Evolutionary conservation across 2,797 vertebrate genomes (phyloP), one percentile per base, ranked within the genome.

Genomic region (Schizopygopsis pylzovi): DNA sequence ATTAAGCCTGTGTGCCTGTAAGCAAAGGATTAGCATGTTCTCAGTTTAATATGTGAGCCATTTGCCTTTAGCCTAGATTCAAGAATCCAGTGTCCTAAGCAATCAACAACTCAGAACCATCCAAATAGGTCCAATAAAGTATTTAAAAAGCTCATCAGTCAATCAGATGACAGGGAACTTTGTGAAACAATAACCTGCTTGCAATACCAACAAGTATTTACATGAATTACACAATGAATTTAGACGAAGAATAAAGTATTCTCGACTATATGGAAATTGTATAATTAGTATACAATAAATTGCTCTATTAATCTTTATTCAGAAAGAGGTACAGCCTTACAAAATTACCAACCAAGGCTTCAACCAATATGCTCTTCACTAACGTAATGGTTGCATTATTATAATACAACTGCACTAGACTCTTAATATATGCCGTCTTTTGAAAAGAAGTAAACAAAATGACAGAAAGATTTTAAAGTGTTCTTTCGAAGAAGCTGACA

Each of bases 91-190:
- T 18, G 8, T 80, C 15, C 52, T 41, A 12, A 65, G 59, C 22
- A 85, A 81, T 85, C 79, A 85, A 39, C 84, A 85, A 67, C 70
- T 54, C 6, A 22, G 52, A 65, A 59, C 11, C 25, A 18, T 67
- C 56, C 59, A 81, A 87, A 84, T 37, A 86, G 78, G 79, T 54
- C 63, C 80, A 25, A 85, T 87, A 86, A 90, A 87, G 54, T 18
- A 7, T 54, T 65, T 65, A 81, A 86, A 87, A 85, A 80, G 54
- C 89, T 65, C 49, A 68, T 20, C 4, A 52, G 71, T 37, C 52
- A 54, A 73, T 77, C 67, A 81, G 47, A 65, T 65, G 78, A 75
- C 68, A 75, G 37, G 39, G 80, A 79, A 80, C 39, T 6, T 76
- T 20, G 25, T 63, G 22, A 37, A 22, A 75, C 59, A 78, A 83